Conservation (phyloP, 2,797 vertebrate species). For the Eremophila alpestris region DNA sequence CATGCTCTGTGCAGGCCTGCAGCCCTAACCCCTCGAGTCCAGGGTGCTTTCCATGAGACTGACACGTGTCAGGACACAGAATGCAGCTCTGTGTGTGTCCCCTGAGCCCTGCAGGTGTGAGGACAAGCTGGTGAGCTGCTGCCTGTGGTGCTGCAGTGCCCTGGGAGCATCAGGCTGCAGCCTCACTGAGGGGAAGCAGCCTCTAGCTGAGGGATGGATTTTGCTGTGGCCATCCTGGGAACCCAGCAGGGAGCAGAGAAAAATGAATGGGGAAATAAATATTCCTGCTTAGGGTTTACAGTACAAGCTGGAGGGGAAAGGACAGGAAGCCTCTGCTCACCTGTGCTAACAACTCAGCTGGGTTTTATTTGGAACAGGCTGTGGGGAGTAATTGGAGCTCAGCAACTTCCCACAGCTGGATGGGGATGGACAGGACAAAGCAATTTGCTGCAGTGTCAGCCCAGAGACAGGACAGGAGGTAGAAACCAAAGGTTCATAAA, state of each 20-base stretch:
- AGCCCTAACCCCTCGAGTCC: accelerated
- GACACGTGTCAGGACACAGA: not conserved
- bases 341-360: not conserved
- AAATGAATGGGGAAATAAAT: not conserved
- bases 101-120: not conserved
- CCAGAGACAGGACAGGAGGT: not conserved
- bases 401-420: not conserved
- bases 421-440: not conserved
- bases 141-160: not conserved
- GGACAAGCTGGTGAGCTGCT: not conserved
- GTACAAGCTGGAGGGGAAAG: not conserved
- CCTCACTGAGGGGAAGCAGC: not conserved
- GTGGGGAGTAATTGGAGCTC: not conserved
- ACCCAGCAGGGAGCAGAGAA: not conserved
- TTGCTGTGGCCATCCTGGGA: not conserved
- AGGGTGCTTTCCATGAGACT: not conserved
- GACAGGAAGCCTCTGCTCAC: not conserved
- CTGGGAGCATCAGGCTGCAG: not conserved
- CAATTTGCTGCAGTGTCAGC: not conserved
- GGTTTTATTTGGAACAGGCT: not conserved
- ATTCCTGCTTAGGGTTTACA: not conserved
- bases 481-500: not conserved
- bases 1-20: not conserved
- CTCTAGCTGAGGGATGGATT: not conserved
- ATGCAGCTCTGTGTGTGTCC: not conserved